phyloP scores from a whole-genome alignment of 1,140 invertebrate genomes.

The Platyscapa corneri region DNA sequence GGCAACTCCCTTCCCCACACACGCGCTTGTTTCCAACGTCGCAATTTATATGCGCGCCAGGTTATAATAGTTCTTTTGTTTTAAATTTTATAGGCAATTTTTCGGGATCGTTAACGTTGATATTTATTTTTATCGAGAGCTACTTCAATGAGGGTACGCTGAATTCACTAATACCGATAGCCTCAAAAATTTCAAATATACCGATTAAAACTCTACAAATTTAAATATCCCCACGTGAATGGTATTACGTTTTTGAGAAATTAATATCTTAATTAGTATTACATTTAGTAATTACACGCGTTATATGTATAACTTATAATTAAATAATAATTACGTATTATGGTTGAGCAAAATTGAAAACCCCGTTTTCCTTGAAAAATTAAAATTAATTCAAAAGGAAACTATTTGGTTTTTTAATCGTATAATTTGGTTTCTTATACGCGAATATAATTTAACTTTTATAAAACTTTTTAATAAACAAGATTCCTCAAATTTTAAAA shows the following conservation, averaged over 20 bases:
- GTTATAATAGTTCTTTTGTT: constrained; percentile 46
- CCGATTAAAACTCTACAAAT: background rate
- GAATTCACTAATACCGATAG: constrained; percentile 18
- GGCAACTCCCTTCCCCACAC: background rate
- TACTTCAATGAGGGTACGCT: background rate
- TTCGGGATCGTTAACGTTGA: constrained; percentile 43
- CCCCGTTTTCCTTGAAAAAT: too few relatives aligned
- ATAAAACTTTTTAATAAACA: too few relatives aligned
- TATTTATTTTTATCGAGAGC: constrained; percentile 43
- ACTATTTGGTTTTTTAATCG: background rate
- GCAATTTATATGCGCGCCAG: constrained; percentile 44
- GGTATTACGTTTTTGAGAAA: background rate
- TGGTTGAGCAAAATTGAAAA: background rate
- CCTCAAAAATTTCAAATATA: background rate
- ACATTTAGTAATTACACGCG: background rate
- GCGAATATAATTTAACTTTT: too few relatives aligned
- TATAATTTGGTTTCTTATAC: too few relatives aligned
- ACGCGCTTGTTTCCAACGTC: constrained; percentile 29
- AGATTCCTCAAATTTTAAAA: too few relatives aligned
- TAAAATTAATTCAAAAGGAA: background rate
- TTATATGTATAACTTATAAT: background rate
- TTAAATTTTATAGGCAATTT: constrained; percentile 48
- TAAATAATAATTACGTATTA: background rate
- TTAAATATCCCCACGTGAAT: background rate
- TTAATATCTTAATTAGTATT: background rate